Evolutionary conservation across 2,888 invertebrate species (phyloP), one percentile per base, ranked within the genome.

Genomic region (Tachina grossa): DNA sequence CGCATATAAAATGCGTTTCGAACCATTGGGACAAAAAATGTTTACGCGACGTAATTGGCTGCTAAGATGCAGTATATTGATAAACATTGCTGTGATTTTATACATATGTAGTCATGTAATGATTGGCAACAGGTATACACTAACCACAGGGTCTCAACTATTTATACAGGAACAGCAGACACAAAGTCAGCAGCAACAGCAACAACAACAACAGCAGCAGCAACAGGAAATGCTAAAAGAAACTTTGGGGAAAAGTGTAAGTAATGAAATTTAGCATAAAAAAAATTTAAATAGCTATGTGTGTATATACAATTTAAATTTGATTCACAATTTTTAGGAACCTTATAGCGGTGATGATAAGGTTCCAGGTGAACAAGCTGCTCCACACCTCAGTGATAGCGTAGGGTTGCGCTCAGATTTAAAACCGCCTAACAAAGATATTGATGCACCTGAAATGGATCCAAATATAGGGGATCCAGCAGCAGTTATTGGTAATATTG

Each of bases 51-150:
- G 96, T 88, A 96, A 96, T 93, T 95, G 96, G 94, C 93, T 96
- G 93, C 94, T 96, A 91, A 94, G 95, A 89, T 95, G 96, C 92
- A 96, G 96, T 93, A 95, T 96, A 89, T 94, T 96, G 84, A 94
- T 96, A 88, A 96, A 96, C 91, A 94, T 96, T 87, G 95, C 95
- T 88, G 95, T 96, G 77, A 92, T 96, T 81, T 92, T 96, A 86
- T 96, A 96, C 92, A 95, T 95, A 87, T 95, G 96, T 89, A 94
- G 95, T 91, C 95, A 96, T 90, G 93, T 94, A 83, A 94, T 93
- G 91, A 93, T 93, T 81, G 93, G 93, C 55, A 92, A 92, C 66
- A 92, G 91, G 77, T 91, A 91, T 76, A 92, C 91, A 87, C 91
- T 93, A 83, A 88, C 90, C 8, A 89, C 91, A 55, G 91, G 92